A percentile compares a stretch with the other conserved stretches of the same genome.
Evolutionary conservation across 2,888 invertebrate species (phyloP).

Genomic region (Hirtodrosophila confusa): DNA sequence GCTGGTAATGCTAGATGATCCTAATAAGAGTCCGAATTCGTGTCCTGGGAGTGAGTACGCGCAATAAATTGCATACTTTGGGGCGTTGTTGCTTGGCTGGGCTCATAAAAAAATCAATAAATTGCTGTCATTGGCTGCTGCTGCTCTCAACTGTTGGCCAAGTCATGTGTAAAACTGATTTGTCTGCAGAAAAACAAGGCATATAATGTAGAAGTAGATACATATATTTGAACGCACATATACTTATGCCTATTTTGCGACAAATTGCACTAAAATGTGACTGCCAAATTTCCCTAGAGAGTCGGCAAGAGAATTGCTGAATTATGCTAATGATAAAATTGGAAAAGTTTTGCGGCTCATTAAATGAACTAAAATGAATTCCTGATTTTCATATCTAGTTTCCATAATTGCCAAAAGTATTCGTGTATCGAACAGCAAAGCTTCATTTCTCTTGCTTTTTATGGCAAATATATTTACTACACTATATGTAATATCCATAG

Average conservation of each 20-base stretch:
- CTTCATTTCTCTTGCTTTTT: too few relatives aligned
- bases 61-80: constrained; percentile 56
- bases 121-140: constrained; percentile 12
- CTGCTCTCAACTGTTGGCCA: background rate
- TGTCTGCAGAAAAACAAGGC: constrained; percentile 16
- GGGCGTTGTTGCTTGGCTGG: constrained; percentile 34
- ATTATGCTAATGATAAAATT: too few relatives aligned
- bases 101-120: constrained; percentile 25
- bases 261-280: background rate
- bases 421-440: too few relatives aligned
- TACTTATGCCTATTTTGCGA: background rate
- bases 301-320: too few relatives aligned
- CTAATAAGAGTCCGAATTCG: background rate
- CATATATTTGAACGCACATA: too few relatives aligned
- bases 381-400: too few relatives aligned
- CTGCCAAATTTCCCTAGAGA: background rate
- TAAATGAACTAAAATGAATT: too few relatives aligned
- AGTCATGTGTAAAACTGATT: constrained; percentile 30
- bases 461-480: too few relatives aligned
- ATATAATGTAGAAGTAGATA: background rate
- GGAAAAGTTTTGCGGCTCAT: too few relatives aligned
- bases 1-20: constrained; percentile 7
- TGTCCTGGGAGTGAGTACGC: background rate
- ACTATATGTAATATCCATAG: too few relatives aligned
- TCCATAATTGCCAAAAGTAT: too few relatives aligned